Evolutionary conservation across 2,113 vertebrate species (phyloP).

Genomic region (Brachionichthys hirsutus): DNA sequence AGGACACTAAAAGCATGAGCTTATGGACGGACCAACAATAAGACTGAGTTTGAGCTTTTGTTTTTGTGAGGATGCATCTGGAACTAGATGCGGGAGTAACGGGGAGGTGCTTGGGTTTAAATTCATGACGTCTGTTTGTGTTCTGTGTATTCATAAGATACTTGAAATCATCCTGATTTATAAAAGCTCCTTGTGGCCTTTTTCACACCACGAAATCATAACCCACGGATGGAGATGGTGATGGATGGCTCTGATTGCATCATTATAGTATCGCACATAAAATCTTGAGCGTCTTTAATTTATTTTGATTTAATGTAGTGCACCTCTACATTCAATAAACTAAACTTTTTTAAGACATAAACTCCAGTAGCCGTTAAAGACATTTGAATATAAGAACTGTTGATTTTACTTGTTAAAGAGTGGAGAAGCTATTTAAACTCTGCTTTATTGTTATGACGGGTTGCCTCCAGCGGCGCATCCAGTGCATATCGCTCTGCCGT

Average conservation of each 20-base stretch:
- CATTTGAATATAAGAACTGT: conserved; percentile 39
- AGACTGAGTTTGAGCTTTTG: conserved; percentile 34
- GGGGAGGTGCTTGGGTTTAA: conserved; percentile 41
- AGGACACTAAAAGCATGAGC: conserved; percentile 62
- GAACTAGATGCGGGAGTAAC: conserved; percentile 29
- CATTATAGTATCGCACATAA: conserved; percentile 15
- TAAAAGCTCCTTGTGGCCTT: conserved; percentile 39
- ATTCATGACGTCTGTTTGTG: conserved; percentile 41
- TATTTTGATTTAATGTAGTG: conserved; percentile 7
- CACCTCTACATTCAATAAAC: conserved; percentile 33
- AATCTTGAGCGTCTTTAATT: conserved; percentile 28
- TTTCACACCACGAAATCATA: conserved; percentile 25
- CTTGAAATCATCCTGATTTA: conserved; percentile 64
- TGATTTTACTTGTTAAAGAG: conserved; percentile 46
- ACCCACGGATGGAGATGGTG: conserved; percentile 13
- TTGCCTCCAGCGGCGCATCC: conserved; percentile 20
- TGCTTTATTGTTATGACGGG: conserved; percentile 44
- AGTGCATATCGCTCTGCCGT: not conserved
- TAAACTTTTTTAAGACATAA: conserved; percentile 30
- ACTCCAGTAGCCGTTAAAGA: conserved; percentile 22
- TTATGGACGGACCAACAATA: conserved; percentile 49
- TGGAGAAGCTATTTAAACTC: conserved; percentile 41
- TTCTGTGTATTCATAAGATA: conserved; percentile 45
- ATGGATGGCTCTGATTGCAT: conserved; percentile 21
- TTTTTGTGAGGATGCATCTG: conserved; percentile 18